Base-by-base conservation (phyloP, 2,113 vertebrate species). In the Cranoglanis bouderius region DNA sequence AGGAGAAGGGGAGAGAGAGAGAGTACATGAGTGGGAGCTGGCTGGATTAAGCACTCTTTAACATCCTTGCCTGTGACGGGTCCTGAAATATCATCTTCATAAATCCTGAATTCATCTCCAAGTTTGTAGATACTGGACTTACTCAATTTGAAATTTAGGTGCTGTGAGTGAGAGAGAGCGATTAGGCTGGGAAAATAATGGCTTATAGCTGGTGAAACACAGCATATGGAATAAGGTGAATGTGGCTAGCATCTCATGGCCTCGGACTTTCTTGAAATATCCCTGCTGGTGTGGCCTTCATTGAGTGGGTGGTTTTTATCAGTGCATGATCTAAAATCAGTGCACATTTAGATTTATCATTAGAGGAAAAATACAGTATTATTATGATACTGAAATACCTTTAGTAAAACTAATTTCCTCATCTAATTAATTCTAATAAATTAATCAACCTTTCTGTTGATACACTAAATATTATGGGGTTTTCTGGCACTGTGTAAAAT, bases 141-240 rank as follows among this genome's bases (percentile, higher is more conserved):
- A 96, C 94, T 96, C 95, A 95, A 95, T 95, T 94, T 94, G 92
- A 95, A 94, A 95, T 96, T 93, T 96, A 94, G 94, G 93, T 94
- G 90, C 93, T 93, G 94, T 75, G 75, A n/a, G 53, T 84, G 18
- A 74, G 67, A 38, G 84, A 81, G 70, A 84, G 67, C 0, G 83
- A 95, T 95, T 94, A 93, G 93, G 91, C 94, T 94, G 93, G 89
- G 92, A 95, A 95, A 94, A 94, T 95, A 94, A 95, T 95, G 92
- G 92, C 95, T 94, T 88, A 89, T 86, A 89, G 55, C 90, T 91
- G 84, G 90, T 93, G 93, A 94, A 92, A 88, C 93, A 65, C 67
- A 87, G 92, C 92, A 90, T 92, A 90, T 92, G 92, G 93, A 94
- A 93, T 92, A 94, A 92, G 85, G 82, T 78, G 85, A 18, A 83